Base-by-base conservation (phyloP, 2,113 vertebrate genomes). In the Zonotrichia leucophrys region DNA sequence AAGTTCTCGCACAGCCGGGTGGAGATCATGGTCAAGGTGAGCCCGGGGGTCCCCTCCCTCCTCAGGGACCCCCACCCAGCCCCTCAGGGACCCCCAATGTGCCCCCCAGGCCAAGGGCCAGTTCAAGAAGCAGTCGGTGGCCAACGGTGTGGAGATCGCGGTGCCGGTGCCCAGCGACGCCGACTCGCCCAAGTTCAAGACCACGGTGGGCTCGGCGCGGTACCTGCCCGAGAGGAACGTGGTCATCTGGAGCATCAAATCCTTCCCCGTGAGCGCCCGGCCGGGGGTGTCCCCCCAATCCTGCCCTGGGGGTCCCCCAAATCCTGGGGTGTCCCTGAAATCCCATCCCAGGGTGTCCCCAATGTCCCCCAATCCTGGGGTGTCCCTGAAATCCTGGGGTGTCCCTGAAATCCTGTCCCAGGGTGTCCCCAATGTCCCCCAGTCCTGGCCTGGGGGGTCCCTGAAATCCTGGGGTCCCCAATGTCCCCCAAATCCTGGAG, bases 61-160 rank as follows among this genome's bases (percentile, higher is more conserved):
- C 35, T 8, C 23, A 0, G 78, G 7, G 60, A 5, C 15, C 44
- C 31, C 9, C 11, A 1, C 3, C 14, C 3, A 0, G 23, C 9
- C 42, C 63, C 7, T 23, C 10, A n/a, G n/a, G n/a, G n/a, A n/a
- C n/a, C n/a, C n/a, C n/a, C n/a, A n/a, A n/a, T 11, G 39, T 39
- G 39, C 27, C 31, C 4, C 2, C 18, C 76, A 99, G 99, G 99
- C 99, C 58, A 99, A 99, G 95, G 99, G 99, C 5, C 99, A 99
- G 84, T 99, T 99, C 96, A 99, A 99, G 98, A 99, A 99, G 96
- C 99, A 99, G 82, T 99, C 99, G 0, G 99, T 99, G 90, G 99
- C 99, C 90, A 99, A 99, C 18, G 98, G 99, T 0, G 99, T 99
- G 96, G 99, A 99, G 96, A 99, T 99, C 37, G 93, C 97, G 4